Evolutionary conservation across 1,140 invertebrate genomes (phyloP), one percentile per base, ranked within the genome.

Genomic region (Holotrichia oblita): DNA sequence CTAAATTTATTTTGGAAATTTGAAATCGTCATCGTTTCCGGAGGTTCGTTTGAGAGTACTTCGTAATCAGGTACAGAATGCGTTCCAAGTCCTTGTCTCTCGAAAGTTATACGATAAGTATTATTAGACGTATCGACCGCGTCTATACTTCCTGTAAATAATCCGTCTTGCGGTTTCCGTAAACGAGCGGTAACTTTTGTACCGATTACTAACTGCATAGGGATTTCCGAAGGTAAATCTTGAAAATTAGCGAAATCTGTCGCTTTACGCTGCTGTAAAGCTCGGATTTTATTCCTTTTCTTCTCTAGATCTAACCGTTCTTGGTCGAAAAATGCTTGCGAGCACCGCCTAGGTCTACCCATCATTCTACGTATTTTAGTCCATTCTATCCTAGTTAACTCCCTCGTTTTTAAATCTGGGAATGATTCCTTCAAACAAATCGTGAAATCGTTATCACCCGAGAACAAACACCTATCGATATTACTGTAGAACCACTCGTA

Each of bases 401-500:
- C 94, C 14, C 94, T 90, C 27, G 94, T 94, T 85, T 95, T 97
- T 48, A 99, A 87, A 84, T 96, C 94, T 7, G 98, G 98, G 89
- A 99, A 99, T 6, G 95, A 94, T 87, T 99, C 98, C 86, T 93
- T 94, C 17, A 99, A 88, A 85, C 97, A 98, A 72, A 97, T 94
- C 88, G 94, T 94, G 86, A 99, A 99, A 89, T 99, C 98, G 89
- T 99, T 99, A 84, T 99, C 96, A 73, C 96, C 96, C 81, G 96
- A 92, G 88, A 99, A 99, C 9, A 99, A 88, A 72, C 96, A 94
- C 84, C 95, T 96, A 87, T 99, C 98, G 82, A 99, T 94, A 85
- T 98, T 99, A 83, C 97, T 99, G 86, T 99, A 99, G 89, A 99
- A 99, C 94, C 97, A 99, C 87, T 99, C 98, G 88, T 97, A 99